Percentiles rank a stretch among this genome's conserved stretches.
Evolutionary conservation across 2,888 invertebrate genomes (phyloP).

Genomic region (Cyclophora albipunctata): DNA sequence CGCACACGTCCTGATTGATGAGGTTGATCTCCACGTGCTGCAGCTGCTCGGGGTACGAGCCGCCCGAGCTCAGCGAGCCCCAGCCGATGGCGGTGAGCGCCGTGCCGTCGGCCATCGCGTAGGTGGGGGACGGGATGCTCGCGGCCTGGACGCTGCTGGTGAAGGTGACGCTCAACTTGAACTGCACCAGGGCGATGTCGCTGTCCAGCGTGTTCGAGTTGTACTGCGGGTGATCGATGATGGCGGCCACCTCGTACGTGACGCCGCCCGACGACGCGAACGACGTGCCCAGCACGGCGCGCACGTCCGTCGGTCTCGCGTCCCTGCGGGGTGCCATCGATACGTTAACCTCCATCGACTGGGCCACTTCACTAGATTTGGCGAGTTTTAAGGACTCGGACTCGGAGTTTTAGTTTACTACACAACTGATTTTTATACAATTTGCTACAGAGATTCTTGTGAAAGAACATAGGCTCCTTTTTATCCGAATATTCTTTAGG

Average conservation of each 20-base stretch:
- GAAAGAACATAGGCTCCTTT: too few species aligned
- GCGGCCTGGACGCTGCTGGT: constrained; percentile 22
- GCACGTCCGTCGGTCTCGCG: constrained; percentile 29
- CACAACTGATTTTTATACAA: neutral
- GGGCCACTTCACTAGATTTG: too few species aligned
- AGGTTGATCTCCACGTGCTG: constrained; percentile 37
- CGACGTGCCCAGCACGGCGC: constrained; percentile 31
- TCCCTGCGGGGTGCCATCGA: constrained; percentile 21
- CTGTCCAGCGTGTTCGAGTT: constrained; percentile 16
- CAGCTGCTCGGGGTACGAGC: constrained; percentile 26
- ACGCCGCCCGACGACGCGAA: constrained; percentile 26
- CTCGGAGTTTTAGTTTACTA: neutral
- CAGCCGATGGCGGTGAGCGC: constrained; percentile 32
- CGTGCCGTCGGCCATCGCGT: constrained; percentile 22
- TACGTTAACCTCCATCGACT: too few species aligned
- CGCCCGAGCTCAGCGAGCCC: constrained; percentile 25
- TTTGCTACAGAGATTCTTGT: too few species aligned
- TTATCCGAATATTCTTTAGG: too few species aligned
- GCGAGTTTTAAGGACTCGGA: neutral
- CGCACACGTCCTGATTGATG: constrained; percentile 44
- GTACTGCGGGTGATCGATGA: constrained; percentile 30
- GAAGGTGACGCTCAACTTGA: constrained; percentile 20
- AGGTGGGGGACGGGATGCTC: constrained; percentile 27
- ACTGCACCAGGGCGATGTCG: constrained; percentile 40
- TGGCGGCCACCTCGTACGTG: constrained; percentile 14